Conservation (phyloP, 2,113 vertebrate species). For the Platysteira castanea region DNA sequence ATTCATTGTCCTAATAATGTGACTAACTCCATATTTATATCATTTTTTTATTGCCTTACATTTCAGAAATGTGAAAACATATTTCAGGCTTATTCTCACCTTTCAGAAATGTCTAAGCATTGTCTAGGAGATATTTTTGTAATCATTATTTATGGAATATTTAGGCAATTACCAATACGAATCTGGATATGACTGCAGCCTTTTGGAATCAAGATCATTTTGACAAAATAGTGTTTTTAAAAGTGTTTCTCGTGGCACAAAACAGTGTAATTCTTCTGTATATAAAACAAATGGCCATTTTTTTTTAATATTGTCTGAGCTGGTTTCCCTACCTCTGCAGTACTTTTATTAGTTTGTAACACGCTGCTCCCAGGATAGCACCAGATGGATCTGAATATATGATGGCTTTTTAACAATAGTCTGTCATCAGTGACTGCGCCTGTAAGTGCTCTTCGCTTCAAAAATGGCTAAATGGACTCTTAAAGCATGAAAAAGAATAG, state of each 20-base stretch:
- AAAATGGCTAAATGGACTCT: constrained; percentile 60
- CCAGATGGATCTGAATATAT: constrained; percentile 62
- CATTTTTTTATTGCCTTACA: neutral
- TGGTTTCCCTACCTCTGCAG: neutral
- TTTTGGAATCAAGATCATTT: constrained; percentile 14
- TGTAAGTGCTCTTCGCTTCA: constrained; percentile 59
- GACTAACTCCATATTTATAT: neutral
- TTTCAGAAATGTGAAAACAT: neutral
- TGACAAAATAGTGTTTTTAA: neutral
- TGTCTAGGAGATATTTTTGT: neutral
- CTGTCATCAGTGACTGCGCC: constrained; percentile 55
- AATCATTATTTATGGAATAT: neutral
- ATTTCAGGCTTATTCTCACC: neutral
- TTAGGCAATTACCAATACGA: neutral
- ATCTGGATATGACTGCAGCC: neutral
- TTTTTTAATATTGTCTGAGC: neutral
- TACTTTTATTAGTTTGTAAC: constrained; percentile 59
- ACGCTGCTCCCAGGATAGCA: constrained; percentile 26
- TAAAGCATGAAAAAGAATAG: constrained; percentile 42
- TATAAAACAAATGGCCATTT: constrained; percentile 2
- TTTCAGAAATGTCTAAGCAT: neutral
- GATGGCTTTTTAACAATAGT: constrained; percentile 68
- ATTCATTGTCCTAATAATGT: neutral
- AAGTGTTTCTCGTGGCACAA: neutral
- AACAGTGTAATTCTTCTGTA: neutral